Evolutionary conservation across 2,888 invertebrate species (phyloP), one percentile per base, ranked within the genome.

Genomic region (Hemaris fuciformis): DNA sequence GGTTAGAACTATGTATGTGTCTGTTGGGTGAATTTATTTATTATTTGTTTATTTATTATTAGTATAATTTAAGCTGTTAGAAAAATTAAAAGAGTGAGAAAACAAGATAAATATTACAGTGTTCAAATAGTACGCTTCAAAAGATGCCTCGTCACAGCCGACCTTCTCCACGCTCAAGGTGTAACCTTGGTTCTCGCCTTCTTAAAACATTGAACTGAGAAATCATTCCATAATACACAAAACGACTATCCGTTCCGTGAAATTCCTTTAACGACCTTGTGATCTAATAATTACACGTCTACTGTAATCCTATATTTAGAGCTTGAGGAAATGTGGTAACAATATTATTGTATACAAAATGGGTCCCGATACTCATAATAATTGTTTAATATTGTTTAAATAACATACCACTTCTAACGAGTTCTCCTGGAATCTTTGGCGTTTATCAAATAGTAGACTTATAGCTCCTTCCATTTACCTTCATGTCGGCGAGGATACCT

Each of bases 11-110:
- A n/a, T n/a, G n/a, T n/a, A n/a, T n/a, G n/a, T n/a, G n/a, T n/a
- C n/a, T n/a, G n/a, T n/a, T n/a, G n/a, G n/a, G n/a, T n/a, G n/a
- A n/a, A n/a, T n/a, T n/a, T n/a, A n/a, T n/a, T n/a, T n/a, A n/a
- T n/a, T n/a, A n/a, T n/a, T n/a, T n/a, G n/a, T n/a, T n/a, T n/a
- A n/a, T n/a, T n/a, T n/a, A n/a, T n/a, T n/a, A n/a, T n/a, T n/a
- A n/a, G 8, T 0, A 10, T 7, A 45, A 45, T 1, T 22, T 4
- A 23, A 45, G 10, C 22, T 8, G 13, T 31, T 53, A 10, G 31
- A 27, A 27, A 7, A n/a, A n/a, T n/a, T 48, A 53, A 31, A 31
- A 27, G 53, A 53, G 31, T 53, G 53, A 53, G 53, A 53, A 53
- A 53, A 53, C 53, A 10, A 53, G 31, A 53, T 53, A 18, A 27